Base-by-base conservation (phyloP, 2,797 vertebrate genomes). In the Thaleichthys pacificus region DNA sequence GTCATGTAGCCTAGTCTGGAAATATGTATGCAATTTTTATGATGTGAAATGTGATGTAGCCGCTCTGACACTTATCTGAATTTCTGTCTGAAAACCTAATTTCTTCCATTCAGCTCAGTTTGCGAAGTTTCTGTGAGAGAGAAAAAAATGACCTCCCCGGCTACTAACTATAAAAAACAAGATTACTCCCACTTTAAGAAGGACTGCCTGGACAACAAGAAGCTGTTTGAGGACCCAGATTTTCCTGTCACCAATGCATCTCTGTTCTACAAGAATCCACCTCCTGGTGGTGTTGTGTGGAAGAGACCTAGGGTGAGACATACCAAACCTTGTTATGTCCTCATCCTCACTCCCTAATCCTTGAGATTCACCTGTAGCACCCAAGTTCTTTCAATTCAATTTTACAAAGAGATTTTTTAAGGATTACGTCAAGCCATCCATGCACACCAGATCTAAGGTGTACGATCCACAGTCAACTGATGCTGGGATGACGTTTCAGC, bases 151-250 rank as follows among this genome's bases (percentile, higher is more conserved):
- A 78, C 90, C 80, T 89, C 93, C 64, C 82, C 91, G 0, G 82
- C 84, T 47, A 85, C 77, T 0, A 79, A 89, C 2, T 95, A 95
- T 88, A 94, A 91, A 80, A 93, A 91, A 49, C 97, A 99, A 88
- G 90, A 90, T 76, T 99, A 97, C 51, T 71, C 80, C 0, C 89
- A 93, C 3, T 92, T 98, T 84, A 97, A 94, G 88, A 89, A 24
- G 19, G 83, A 90, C 62, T 96, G 95, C 61, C 76, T 92, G 63
- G 89, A 85, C 68, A 82, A 90, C 72, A 90, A 92, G 19, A 85
- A 0, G 4, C 93, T 98, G 74, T 99, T 97, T 1, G 93, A 96
- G 81, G 97, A 98, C 51, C 90, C 95, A 0, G 94, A 96, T 66
- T 99, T 98, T 62, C 95, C 95, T 61, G 93, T 95, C 21, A 90